Conservation (phyloP, 2,797 vertebrate genomes). For the Sebastes taczanowskii region DNA sequence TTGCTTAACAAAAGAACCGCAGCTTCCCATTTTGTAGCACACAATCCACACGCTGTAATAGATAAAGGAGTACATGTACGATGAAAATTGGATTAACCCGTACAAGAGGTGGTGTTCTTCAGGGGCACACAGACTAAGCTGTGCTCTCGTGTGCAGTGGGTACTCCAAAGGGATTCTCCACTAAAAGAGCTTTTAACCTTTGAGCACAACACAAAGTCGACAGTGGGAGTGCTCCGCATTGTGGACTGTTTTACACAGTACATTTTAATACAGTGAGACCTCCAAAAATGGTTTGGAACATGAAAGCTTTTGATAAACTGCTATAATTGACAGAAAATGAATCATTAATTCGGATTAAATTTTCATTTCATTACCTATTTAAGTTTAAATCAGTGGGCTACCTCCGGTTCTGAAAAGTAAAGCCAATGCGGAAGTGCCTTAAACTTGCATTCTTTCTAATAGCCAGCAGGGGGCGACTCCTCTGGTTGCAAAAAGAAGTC, state of each 20-base stretch:
- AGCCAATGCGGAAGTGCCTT: no score
- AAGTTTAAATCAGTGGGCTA: no score
- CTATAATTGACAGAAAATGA: not conserved
- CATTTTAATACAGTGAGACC: not conserved
- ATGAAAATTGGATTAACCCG: slow-evolving; percentile 42
- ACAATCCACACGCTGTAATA: not conserved
- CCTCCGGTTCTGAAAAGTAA: no score
- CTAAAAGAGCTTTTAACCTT: slow-evolving; percentile 61
- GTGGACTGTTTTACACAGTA: not conserved
- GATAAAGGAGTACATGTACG: slow-evolving; percentile 26
- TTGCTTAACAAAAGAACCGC: slow-evolving; percentile 7
- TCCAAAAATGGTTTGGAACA: not conserved
- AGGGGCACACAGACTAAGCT: slow-evolving; percentile 24
- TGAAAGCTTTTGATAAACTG: not conserved
- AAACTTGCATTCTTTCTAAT: no score
- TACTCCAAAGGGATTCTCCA: slow-evolving; percentile 45
- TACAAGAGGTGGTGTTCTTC: slow-evolving; percentile 30
- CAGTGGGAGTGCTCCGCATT: not conserved
- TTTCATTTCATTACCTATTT: no score
- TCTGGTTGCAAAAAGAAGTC: no score
- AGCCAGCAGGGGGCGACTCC: no score
- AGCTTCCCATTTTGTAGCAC: not conserved
- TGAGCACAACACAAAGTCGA: slow-evolving; percentile 27
- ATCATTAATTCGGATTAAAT: not conserved
- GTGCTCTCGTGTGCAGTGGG: slow-evolving; percentile 49